phyloP scores from a whole-genome alignment of 2,888 invertebrate species.

The Pycnomerus fuliginosus region DNA sequence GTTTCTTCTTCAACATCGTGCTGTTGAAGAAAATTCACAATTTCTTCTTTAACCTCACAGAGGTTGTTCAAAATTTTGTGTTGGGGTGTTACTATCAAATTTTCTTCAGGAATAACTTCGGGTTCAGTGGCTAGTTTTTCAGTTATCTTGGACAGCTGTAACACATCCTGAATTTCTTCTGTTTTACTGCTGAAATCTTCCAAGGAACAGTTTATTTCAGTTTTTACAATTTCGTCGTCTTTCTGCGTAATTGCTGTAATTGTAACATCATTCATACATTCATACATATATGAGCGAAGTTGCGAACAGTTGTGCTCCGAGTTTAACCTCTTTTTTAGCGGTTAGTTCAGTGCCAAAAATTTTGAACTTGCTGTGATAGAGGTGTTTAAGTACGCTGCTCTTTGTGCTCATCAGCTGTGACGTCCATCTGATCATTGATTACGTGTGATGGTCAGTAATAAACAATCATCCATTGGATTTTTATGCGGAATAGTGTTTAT shows the following conservation, averaged over 20 bases:
- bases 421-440: too few relatives aligned
- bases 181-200: slow-evolving; percentile 21
- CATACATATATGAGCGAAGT: too few relatives aligned
- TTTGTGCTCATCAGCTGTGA: too few relatives aligned
- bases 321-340: too few relatives aligned
- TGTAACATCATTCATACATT: slow-evolving; percentile 6
- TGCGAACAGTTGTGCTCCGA: too few relatives aligned
- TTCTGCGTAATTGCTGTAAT: slow-evolving; percentile 32
- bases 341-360: too few relatives aligned
- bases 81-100: slow-evolving; percentile 1
- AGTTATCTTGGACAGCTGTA: slow-evolving; percentile 8
- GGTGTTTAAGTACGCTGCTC: too few relatives aligned
- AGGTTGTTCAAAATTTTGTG: slow-evolving; percentile 7
- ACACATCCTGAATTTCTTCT: slow-evolving; percentile 1
- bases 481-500: too few relatives aligned
- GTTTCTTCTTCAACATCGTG: slow-evolving; percentile 2
- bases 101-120: not conserved
- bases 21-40: slow-evolving; percentile 8
- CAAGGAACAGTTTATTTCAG: slow-evolving; percentile 31
- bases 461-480: too few relatives aligned
- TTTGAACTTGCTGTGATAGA: too few relatives aligned
- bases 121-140: slow-evolving; percentile 4
- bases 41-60: slow-evolving; percentile 4
- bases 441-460: too few relatives aligned
- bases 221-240: slow-evolving; percentile 55